phyloP scores from a whole-genome alignment of 2,113 vertebrate species.

The Pelusios castaneus region DNA sequence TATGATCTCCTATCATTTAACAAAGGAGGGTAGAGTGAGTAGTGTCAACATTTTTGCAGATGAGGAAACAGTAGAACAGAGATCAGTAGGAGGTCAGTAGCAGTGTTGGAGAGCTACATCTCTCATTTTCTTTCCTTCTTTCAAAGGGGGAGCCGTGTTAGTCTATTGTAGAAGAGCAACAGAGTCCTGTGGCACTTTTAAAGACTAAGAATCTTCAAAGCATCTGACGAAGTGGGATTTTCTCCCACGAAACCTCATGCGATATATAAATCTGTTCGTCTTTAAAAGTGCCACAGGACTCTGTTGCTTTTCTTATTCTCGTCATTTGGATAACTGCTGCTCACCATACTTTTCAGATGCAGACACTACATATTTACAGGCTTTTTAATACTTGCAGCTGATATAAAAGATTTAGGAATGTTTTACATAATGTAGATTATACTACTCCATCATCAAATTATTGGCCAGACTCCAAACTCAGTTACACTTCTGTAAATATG shows the following conservation, averaged over 20 bases:
- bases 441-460: rapidly evolving
- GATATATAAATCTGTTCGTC: too few relatives aligned
- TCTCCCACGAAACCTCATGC: too few relatives aligned
- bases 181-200: too few relatives aligned
- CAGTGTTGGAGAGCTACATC: background rate
- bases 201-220: too few relatives aligned
- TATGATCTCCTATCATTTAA: background rate
- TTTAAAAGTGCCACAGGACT: too few relatives aligned
- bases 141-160: too few relatives aligned
- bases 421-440: background rate
- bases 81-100: background rate
- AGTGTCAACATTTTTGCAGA: background rate
- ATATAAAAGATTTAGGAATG: background rate
- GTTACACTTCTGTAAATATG: background rate
- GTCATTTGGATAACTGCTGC: background rate
- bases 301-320: background rate
- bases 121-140: too few relatives aligned
- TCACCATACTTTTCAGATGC: background rate
- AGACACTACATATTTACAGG: background rate
- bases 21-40: background rate
- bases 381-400: background rate
- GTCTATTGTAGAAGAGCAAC: too few relatives aligned
- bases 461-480: background rate
- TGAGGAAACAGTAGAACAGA: background rate
- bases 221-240: too few relatives aligned